phyloP scores from a whole-genome alignment of 2,888 invertebrate genomes.

The Orthosia gracilis region DNA sequence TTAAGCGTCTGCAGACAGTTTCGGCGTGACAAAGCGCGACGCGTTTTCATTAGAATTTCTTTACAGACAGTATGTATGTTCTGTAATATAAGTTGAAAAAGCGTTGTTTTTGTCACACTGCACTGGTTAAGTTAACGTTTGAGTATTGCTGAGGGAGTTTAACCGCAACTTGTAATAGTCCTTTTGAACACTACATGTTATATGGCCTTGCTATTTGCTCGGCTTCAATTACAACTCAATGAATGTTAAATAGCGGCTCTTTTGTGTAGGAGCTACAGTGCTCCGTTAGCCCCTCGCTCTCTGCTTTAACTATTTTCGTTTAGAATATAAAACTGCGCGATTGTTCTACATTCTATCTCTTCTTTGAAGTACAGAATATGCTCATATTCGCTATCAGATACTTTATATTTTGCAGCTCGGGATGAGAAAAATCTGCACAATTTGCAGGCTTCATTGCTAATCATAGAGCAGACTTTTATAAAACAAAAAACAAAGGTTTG shows the following conservation, averaged over 20 bases:
- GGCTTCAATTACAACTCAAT: constrained; percentile 54
- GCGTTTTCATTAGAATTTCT: too few species aligned
- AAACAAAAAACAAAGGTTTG: too few species aligned
- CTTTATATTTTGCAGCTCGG: constrained; percentile 8
- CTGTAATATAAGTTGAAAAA: too few species aligned
- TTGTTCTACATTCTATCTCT: constrained; percentile 31
- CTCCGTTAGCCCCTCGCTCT: neutral
- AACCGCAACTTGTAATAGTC: neutral
- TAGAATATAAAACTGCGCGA: constrained; percentile 43
- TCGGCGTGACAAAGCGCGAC: too few species aligned
- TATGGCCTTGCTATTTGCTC: constrained; percentile 1
- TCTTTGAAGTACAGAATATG: constrained; percentile 6
- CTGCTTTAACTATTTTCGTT: constrained; percentile 43
- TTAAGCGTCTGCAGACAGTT: too few species aligned
- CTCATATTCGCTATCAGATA: neutral
- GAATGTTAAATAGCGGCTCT: constrained; percentile 40
- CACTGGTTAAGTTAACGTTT: too few species aligned
- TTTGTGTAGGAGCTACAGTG: neutral
- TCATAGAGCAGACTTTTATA: neutral
- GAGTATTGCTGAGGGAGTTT: neutral
- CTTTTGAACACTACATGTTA: neutral
- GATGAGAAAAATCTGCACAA: constrained; percentile 14
- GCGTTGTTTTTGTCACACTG: too few species aligned
- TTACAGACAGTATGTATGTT: too few species aligned
- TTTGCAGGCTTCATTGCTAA: neutral